phyloP scores from a whole-genome alignment of 2,888 invertebrate species.

The Synergus gifuensis region DNA sequence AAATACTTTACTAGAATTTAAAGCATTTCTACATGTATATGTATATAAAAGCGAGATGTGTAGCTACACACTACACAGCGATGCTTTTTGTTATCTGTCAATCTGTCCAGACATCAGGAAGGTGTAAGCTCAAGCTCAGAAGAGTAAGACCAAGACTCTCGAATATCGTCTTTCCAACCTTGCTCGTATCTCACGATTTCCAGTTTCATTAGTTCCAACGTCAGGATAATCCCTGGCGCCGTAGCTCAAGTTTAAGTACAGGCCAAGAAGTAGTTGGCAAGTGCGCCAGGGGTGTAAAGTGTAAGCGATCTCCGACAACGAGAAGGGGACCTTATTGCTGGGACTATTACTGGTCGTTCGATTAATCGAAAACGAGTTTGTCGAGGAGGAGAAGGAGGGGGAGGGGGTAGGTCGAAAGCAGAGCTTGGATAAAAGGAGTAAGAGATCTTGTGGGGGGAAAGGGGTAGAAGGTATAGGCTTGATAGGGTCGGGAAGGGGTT shows the following conservation, averaged over 20 bases:
- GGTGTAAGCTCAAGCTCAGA: background rate
- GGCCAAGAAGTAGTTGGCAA: slow-evolving; percentile 21
- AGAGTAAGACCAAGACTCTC: background rate
- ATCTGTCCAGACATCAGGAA: slow-evolving; percentile 2
- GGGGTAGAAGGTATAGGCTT: no score
- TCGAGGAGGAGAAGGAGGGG: background rate
- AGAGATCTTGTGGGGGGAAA: background rate
- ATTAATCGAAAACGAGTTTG: slow-evolving; percentile 37
- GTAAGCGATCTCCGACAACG: slow-evolving; percentile 2
- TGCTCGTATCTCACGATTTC: slow-evolving; percentile 27
- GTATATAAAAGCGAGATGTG: background rate
- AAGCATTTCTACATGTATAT: no score
- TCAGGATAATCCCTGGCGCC: slow-evolving; percentile 29
- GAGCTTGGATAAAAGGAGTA: background rate
- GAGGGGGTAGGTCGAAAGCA: background rate
- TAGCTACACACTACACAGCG: no score
- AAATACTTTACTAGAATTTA: no score
- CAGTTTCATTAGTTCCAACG: slow-evolving; percentile 36
- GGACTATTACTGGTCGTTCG: slow-evolving; percentile 31
- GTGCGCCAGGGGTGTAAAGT: slow-evolving; percentile 36
- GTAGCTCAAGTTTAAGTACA: slow-evolving; percentile 38
- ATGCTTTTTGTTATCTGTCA: background rate
- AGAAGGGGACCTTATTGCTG: background rate
- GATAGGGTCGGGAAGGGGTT: no score
- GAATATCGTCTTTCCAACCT: slow-evolving; percentile 20